Percentiles rank a stretch among this genome's conserved stretches.
phyloP scores from a whole-genome alignment of 2,797 vertebrate species.

The Sorex maritimensis region DNA sequence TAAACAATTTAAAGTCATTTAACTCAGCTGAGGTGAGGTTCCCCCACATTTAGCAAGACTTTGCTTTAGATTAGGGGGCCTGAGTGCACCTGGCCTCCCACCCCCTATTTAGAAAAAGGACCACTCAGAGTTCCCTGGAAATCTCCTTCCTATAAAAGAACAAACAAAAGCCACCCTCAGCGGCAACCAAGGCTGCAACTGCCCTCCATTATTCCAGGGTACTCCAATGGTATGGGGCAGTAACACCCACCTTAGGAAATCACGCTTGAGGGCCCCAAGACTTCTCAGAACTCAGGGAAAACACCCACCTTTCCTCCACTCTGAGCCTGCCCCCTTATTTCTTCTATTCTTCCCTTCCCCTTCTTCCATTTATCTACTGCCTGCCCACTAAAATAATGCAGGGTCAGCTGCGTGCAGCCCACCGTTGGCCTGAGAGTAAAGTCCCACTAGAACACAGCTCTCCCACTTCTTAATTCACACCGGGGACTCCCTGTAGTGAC shows the following conservation, averaged over 20 bases:
- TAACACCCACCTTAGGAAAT: no score
- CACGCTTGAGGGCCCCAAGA: no score
- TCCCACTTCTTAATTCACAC: background rate
- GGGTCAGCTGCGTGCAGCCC: background rate
- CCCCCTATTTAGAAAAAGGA: no score
- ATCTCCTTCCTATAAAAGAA: no score
- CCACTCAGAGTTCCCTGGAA: no score
- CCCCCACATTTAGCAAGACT: background rate
- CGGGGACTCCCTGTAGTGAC: background rate
- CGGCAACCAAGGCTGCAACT: no score
- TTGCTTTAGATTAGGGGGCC: background rate
- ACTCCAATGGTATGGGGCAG: no score
- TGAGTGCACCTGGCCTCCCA: no score
- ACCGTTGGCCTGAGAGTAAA: background rate
- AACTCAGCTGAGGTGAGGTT: background rate
- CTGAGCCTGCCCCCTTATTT: background rate
- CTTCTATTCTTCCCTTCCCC: background rate
- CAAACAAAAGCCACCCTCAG: no score
- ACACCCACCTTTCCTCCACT: background rate
- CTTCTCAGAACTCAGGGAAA: slow-evolving; percentile 6
- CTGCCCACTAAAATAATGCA: background rate
- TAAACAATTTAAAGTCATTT: slow-evolving; percentile 17
- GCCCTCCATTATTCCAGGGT: no score
- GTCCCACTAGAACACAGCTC: background rate
- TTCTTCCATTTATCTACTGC: background rate